Evolutionary conservation across 2,888 invertebrate species (phyloP).

Genomic region (Pachliopta kotzebuea): DNA sequence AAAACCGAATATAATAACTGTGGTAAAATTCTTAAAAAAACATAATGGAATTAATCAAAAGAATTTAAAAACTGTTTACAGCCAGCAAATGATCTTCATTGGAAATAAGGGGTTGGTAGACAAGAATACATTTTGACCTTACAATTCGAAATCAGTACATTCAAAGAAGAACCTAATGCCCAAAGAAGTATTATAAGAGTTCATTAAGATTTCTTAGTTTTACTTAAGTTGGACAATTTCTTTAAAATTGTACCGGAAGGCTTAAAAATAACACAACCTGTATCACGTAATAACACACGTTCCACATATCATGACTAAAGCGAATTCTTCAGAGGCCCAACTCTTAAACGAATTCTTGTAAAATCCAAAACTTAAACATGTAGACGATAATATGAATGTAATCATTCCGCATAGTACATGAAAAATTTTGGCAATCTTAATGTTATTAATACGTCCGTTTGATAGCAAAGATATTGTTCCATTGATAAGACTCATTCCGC

Average conservation of each 20-base stretch:
- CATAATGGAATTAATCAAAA: too few relatives aligned
- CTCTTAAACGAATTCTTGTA: slow-evolving; percentile 36
- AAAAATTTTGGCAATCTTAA: slow-evolving; percentile 33
- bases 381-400: slow-evolving; percentile 37
- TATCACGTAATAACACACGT: slow-evolving; percentile 32
- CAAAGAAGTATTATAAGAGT: background rate
- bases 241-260: background rate
- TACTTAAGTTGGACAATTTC: background rate
- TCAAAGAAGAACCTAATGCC: background rate
- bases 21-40: too few relatives aligned
- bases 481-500: slow-evolving; percentile 36
- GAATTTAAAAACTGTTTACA: too few relatives aligned
- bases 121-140: background rate
- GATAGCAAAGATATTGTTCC: slow-evolving; percentile 36
- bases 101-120: too few relatives aligned
- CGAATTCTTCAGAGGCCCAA: slow-evolving; percentile 37
- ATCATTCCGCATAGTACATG: slow-evolving; percentile 36
- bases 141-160: background rate
- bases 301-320: slow-evolving; percentile 36
- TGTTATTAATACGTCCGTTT: slow-evolving; percentile 31
- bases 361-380: slow-evolving; percentile 38
- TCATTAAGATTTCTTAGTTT: background rate
- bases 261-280: background rate
- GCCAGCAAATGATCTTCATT: too few relatives aligned
- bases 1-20: too few relatives aligned